Evolutionary conservation across 2,113 vertebrate species (phyloP).

Genomic region (Fregata magnificens): DNA sequence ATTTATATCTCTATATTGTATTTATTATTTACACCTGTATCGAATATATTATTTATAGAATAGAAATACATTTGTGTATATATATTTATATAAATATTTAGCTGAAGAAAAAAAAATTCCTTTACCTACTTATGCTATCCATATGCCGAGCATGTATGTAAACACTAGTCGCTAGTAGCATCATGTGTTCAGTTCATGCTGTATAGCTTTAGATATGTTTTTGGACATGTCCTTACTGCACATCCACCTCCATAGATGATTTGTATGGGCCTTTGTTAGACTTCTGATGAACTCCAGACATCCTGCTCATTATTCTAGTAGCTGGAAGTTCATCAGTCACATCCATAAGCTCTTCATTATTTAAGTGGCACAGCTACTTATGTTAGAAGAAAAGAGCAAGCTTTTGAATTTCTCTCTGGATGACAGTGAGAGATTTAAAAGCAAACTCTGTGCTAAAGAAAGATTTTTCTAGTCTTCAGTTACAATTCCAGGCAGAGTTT

Average conservation of each 20-base stretch:
- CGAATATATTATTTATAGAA: neutral
- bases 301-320: neutral
- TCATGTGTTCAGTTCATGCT: neutral
- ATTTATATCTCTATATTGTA: neutral
- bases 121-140: neutral
- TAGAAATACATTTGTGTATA: neutral
- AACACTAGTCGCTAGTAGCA: neutral
- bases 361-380: neutral
- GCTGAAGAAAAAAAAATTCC: neutral
- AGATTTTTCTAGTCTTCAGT: neutral
- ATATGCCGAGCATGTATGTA: neutral
- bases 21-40: neutral
- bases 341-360: neutral
- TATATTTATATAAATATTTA: neutral
- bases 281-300: neutral
- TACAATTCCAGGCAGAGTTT: neutral
- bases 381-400: neutral
- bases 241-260: neutral
- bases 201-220: neutral
- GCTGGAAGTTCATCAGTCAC: neutral
- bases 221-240: neutral
- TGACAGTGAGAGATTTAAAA: neutral
- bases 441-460: neutral
- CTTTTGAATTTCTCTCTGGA: neutral
- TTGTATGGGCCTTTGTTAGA: neutral